Evolutionary conservation across 2,888 invertebrate genomes (phyloP), one percentile per base, ranked within the genome.

Genomic region (Caenorhabditis drosophilae): DNA sequence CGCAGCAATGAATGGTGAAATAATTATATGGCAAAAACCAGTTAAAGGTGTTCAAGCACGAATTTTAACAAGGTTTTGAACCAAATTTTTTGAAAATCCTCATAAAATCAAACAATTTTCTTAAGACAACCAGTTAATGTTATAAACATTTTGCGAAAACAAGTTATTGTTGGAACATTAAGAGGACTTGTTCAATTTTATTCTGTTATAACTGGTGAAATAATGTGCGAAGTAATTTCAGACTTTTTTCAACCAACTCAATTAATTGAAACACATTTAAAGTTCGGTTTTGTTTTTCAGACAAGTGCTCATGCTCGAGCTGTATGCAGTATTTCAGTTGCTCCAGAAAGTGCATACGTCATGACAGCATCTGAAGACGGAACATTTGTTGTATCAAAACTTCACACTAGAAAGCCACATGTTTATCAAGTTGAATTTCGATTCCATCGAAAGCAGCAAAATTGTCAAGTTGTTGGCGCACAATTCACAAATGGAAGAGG

Each of bases 291-390:
- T 16, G 4, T n/a, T 31, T 46, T 60, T 35, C 41, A 73, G 73
- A 44, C 70, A 0, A 34, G 56, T 44, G 77, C 76, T 15, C 80
- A 82, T 55, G 48, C 61, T 0, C 52, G 82, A 12, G 64, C 76
- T n/a, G 68, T 82, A 1, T 77, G 72, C 7, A 54, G 73, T 12
- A 68, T 82, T 20, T 69, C 79, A 0, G 82, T 82, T 4, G 82
- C 82, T n/a, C 80, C 82, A 1, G 82, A 82, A 53, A 81, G 81
- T 34, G 82, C 82, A 7, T 82, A 82, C 47, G 74, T 81, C 12
- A 44, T 82, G 36, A 73, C 76, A 0, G 70, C 73, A 9, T 67
- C 76, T 4, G 79, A 80, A 58, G 82, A 82, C 52, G 66, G 73
- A 1, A 69, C 61, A 15, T 70, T 79, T 12, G 49, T 72, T 4